These are phyloP conservation scores for Palythoa heliodiscus DNA, from an alignment of 92 coral and sea anemone genomes.

Conservation along the genomic window DNA sequence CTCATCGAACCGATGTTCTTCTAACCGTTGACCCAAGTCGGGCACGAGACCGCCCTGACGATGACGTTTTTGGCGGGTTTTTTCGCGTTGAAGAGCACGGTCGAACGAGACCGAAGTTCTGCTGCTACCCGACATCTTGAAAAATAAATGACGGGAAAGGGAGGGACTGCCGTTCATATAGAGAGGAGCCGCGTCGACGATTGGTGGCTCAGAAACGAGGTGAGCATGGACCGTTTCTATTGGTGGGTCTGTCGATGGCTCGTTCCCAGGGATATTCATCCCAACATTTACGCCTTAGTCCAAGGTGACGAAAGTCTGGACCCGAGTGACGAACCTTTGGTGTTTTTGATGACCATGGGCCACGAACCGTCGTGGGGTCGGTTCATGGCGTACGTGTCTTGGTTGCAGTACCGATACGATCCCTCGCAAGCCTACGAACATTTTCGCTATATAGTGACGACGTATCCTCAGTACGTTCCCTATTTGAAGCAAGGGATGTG, in stretches of 20 bases:
- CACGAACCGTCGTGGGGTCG: conserved; percentile 6
- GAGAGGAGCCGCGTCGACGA: conserved; percentile 8
- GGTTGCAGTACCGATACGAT: not conserved
- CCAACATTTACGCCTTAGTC: not conserved
- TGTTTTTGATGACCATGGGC: not conserved
- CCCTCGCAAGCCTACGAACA: not conserved
- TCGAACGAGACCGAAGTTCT: conserved; percentile 20
- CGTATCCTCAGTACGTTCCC: conserved; percentile 4
- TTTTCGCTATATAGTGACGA: conserved; percentile 9
- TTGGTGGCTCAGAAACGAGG: conserved; percentile 16
- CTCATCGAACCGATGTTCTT: conserved; percentile 14
- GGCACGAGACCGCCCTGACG: conserved; percentile 14
- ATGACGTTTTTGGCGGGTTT: conserved; percentile 14
- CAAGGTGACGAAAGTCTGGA: not conserved
- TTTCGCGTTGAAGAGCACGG: conserved; percentile 14
- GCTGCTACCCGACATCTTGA: conserved; percentile 18
- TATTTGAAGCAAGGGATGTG: conserved; percentile 1
- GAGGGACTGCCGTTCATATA: conserved; percentile 15
- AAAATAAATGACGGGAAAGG: conserved; percentile 1
- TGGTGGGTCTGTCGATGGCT: not conserved
- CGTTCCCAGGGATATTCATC: not conserved
- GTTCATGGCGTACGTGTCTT: not conserved
- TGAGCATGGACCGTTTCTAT: not conserved
- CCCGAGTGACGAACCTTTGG: conserved; percentile 7
- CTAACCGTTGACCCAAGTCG: conserved; percentile 19